A percentile compares a stretch with the other conserved stretches of the same genome.
These are phyloP conservation scores for Volucella inanis DNA, from an alignment of 2,888 invertebrate species.

Conservation along the genomic window DNA sequence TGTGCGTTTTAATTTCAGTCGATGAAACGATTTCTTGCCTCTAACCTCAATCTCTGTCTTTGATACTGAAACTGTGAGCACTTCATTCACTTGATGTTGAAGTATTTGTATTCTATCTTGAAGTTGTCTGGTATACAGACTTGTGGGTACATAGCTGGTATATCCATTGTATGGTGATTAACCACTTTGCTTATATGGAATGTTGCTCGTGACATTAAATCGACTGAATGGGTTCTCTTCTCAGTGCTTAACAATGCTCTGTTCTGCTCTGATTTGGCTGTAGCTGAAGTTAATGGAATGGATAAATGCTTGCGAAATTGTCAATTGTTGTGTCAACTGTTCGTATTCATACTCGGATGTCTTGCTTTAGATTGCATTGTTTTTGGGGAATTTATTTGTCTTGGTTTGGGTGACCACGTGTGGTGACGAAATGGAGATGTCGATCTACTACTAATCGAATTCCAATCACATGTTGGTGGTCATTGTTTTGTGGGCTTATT, in stretches of 20 bases:
- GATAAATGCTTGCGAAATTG: constrained; percentile 25
- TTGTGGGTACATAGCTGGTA: neutral
- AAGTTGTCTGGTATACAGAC: constrained; percentile 10
- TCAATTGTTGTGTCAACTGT: neutral
- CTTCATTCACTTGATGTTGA: constrained; percentile 5
- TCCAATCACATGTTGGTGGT: constrained; percentile 38
- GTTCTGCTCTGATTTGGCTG: neutral
- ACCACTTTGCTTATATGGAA: constrained; percentile 67
- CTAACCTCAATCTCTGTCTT: constrained; percentile 59
- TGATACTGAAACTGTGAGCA: constrained; percentile 7
- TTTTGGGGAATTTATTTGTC: neutral
- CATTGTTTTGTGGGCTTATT: constrained; percentile 1
- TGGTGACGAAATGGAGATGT: constrained; percentile 35
- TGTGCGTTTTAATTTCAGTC: constrained; percentile 42
- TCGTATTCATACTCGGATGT: neutral
- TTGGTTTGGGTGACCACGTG: constrained; percentile 10
- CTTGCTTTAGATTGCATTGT: constrained; percentile 27
- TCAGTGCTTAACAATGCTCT: constrained; percentile 25
- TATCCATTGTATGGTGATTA: constrained; percentile 33
- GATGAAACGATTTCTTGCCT: constrained; percentile 41
- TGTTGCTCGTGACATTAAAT: constrained; percentile 52
- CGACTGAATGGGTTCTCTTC: constrained; percentile 33
- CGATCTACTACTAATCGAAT: constrained; percentile 31
- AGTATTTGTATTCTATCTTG: neutral
- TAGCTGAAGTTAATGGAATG: neutral